phyloP scores from a whole-genome alignment of 37 sponge, comb jelly and placozoan species.

The Cladorhizidae sp. region DNA sequence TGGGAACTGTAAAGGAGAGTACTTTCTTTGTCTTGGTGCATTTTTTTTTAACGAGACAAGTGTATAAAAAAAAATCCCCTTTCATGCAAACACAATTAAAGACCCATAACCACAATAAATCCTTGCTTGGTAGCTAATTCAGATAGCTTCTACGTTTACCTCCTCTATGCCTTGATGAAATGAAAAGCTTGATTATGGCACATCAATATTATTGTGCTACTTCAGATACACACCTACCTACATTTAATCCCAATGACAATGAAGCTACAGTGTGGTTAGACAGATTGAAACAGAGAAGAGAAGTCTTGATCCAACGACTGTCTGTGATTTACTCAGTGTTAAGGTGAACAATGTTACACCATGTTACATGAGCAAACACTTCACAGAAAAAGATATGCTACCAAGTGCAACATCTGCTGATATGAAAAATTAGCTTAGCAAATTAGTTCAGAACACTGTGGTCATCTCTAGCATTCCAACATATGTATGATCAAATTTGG shows the following conservation, averaged over 20 bases:
- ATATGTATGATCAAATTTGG: too few relatives aligned
- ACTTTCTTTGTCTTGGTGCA: background rate
- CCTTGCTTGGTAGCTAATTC: background rate
- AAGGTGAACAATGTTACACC: too few relatives aligned
- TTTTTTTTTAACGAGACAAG: background rate
- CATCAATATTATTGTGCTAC: background rate
- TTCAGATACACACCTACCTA: background rate
- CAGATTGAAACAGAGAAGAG: too few relatives aligned
- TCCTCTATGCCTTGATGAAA: constrained; percentile 20
- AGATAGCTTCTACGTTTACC: constrained; percentile 17
- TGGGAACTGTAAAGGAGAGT: background rate
- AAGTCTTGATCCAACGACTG: too few relatives aligned
- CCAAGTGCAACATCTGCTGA: too few relatives aligned
- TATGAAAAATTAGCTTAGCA: too few relatives aligned
- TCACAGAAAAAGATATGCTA: too few relatives aligned
- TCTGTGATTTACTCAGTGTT: too few relatives aligned
- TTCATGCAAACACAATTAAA: background rate
- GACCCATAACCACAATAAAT: background rate
- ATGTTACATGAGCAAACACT: too few relatives aligned
- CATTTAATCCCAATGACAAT: background rate
- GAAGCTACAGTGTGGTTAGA: background rate
- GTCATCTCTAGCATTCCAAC: too few relatives aligned
- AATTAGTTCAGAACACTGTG: too few relatives aligned
- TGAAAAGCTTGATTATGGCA: constrained; percentile 3
- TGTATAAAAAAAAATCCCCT: constrained; percentile 4